A percentile compares a stretch with the other conserved stretches of the same genome.
Conservation (phyloP, 2,797 vertebrate genomes). For the Glossophaga mutica region DNA sequence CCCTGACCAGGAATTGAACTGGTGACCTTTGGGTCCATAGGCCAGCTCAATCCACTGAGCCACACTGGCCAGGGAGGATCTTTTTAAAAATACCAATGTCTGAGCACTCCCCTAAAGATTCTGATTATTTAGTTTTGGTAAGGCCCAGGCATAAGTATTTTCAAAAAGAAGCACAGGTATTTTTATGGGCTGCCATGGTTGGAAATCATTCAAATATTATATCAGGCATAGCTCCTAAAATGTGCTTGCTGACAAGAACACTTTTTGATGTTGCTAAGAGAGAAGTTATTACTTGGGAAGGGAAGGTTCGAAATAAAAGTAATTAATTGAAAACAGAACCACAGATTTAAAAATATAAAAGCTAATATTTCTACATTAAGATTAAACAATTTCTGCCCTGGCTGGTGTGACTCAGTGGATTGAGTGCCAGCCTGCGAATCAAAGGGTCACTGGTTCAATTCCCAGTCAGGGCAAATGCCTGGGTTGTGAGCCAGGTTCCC, state of each 20-base stretch:
- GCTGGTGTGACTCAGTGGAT: too few relatives aligned
- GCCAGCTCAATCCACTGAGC: too few relatives aligned
- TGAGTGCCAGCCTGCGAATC: too few relatives aligned
- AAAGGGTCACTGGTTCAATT: too few relatives aligned
- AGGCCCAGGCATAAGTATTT: neutral
- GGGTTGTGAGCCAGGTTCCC: too few relatives aligned
- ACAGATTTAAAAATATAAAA: slow-evolving; percentile 12
- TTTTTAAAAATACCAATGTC: neutral
- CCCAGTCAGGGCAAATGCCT: too few relatives aligned
- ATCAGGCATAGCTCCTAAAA: neutral
- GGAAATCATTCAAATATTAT: neutral
- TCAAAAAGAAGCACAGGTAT: neutral
- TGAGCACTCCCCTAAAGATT: neutral
- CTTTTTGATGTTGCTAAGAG: slow-evolving; percentile 30
- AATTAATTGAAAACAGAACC: neutral
- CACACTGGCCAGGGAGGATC: too few relatives aligned
- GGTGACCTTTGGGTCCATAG: too few relatives aligned
- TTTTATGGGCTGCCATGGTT: neutral
- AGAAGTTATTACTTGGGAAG: neutral
- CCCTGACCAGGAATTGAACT: too few relatives aligned
- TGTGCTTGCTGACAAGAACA: neutral
- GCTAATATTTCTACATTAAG: neutral
- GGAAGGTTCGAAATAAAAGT: neutral
- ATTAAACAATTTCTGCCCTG: neutral
- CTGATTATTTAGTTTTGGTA: neutral